Conservation (phyloP, 2,113 vertebrate genomes). For the Neogale vison region DNA sequence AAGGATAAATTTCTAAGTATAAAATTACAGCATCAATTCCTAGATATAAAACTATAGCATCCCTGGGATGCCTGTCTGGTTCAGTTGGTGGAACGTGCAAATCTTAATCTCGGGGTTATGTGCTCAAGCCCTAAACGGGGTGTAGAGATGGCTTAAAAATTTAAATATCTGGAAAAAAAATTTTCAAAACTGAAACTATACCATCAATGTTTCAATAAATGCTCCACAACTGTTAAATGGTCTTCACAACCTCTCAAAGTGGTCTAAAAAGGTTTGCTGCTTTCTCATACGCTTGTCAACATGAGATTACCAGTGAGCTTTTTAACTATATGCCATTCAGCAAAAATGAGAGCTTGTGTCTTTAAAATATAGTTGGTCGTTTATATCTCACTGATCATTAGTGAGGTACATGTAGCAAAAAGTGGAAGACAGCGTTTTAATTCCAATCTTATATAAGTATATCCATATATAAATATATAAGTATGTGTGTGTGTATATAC, state of each 20-base stretch:
- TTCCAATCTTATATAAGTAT: not conserved
- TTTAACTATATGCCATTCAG: not conserved
- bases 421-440: not conserved
- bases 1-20: not conserved
- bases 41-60: not conserved
- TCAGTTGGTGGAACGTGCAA: not conserved
- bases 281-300: not conserved
- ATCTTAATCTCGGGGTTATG: not conserved
- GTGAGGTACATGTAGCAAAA: not conserved
- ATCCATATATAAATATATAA: not conserved
- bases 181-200: not conserved
- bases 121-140: not conserved
- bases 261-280: not conserved
- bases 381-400: not conserved
- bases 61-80: not conserved
- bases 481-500: no score
- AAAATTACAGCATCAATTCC: not conserved
- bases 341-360: not conserved
- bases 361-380: not conserved
- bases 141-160: not conserved
- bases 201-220: not conserved
- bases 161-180: not conserved
- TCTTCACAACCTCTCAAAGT: not conserved
- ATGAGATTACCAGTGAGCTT: not conserved
- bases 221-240: not conserved